Conservation (phyloP, 64 coral and sea anemone species). For the Dendrophyllia cribrosa region DNA sequence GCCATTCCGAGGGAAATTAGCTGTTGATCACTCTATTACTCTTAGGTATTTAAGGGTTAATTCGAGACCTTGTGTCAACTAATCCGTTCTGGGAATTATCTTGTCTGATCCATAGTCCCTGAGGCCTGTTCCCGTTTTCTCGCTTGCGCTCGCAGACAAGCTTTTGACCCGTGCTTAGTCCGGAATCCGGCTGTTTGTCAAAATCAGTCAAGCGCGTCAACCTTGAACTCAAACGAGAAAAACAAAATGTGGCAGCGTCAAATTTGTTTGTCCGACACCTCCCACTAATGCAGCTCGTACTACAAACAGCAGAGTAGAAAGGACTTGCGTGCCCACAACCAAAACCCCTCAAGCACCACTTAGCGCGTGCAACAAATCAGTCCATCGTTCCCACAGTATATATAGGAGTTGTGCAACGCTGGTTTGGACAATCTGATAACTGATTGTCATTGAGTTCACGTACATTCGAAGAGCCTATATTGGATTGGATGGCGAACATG, state of each 20-base stretch:
- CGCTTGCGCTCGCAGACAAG: not conserved
- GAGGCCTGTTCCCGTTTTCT: conserved; percentile 20
- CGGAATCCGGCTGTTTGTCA: conserved; percentile 51
- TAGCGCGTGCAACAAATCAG: conserved; percentile 12
- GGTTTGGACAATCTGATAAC: not conserved
- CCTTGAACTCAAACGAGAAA: conserved; percentile 57
- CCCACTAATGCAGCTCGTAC: conserved; percentile 36
- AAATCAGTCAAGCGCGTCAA: conserved; percentile 52
- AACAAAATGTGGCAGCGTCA: conserved; percentile 49
- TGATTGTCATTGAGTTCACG: not conserved
- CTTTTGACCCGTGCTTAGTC: conserved; percentile 37
- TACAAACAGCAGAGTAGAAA: conserved; percentile 10
- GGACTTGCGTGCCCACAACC: conserved; percentile 46
- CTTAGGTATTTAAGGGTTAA: not conserved
- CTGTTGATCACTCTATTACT: not conserved
- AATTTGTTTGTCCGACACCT: conserved; percentile 55
- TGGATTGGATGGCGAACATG: conserved; percentile 15
- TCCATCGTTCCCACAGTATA: not conserved
- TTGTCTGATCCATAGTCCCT: not conserved
- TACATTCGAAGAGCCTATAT: conserved; percentile 1
- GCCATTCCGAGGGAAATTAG: not conserved
- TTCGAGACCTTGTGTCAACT: not conserved
- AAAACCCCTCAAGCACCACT: conserved; percentile 34
- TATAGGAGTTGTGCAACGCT: not conserved
- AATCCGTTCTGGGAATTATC: not conserved